Conservation (phyloP, 2,797 vertebrate genomes). For the Falco peregrinus region DNA sequence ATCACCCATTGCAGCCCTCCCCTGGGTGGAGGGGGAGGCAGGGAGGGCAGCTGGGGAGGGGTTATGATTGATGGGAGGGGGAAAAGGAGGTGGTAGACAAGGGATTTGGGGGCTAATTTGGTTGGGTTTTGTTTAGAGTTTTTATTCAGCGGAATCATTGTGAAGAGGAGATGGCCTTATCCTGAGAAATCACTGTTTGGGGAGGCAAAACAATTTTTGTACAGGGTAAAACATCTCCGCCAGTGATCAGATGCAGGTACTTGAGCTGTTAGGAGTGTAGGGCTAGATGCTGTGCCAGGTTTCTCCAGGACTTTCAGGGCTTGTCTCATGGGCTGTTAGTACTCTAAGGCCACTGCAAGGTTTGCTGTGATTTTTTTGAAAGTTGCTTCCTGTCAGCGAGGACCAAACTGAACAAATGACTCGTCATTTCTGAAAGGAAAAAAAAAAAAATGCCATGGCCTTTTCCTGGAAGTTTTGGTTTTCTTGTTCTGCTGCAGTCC, state of each 20-base stretch:
- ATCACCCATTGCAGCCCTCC: conserved; percentile 63
- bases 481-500: conserved; percentile 60
- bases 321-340: background rate
- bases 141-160: conserved; percentile 32
- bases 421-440: background rate
- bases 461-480: conserved; percentile 49
- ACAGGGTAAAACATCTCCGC: background rate
- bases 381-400: background rate
- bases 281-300: background rate
- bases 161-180: background rate
- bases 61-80: background rate
- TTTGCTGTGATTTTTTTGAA: conserved; percentile 5
- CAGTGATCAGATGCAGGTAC: background rate
- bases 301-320: background rate
- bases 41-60: conserved; percentile 47
- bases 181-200: background rate
- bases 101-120: conserved; percentile 22
- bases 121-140: conserved; percentile 20
- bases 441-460: background rate
- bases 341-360: background rate
- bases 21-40: conserved; percentile 41
- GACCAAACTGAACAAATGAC: conserved; percentile 37
- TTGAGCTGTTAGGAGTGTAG: background rate
- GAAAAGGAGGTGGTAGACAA: conserved; percentile 4
- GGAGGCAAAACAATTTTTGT: background rate